Evolutionary conservation across 2,113 vertebrate genomes (phyloP).

Genomic region (Rousettus leschenaultii): DNA sequence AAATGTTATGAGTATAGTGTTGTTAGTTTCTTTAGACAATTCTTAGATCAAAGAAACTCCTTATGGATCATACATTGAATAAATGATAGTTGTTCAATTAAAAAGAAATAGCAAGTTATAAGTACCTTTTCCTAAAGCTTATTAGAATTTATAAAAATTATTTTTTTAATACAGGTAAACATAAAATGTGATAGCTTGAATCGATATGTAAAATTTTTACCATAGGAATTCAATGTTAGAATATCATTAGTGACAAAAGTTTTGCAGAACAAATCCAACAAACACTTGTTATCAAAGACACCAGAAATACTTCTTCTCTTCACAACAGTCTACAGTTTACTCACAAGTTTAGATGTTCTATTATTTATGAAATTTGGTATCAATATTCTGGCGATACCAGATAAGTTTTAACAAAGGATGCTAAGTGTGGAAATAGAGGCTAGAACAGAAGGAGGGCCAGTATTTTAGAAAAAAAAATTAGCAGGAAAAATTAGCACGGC

Average conservation of each 20-base stretch:
- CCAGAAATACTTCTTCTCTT: neutral
- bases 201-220: neutral
- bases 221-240: neutral
- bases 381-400: neutral
- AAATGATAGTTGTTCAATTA: neutral
- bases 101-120: neutral
- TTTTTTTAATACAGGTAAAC: neutral
- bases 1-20: neutral
- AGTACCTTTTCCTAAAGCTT: neutral
- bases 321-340: neutral
- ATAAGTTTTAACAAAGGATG: neutral
- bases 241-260: neutral
- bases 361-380: neutral
- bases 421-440: neutral
- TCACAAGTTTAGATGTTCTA: neutral
- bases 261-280: neutral
- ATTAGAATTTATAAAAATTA: neutral
- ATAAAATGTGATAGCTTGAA: neutral
- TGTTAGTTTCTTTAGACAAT: neutral
- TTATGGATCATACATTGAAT: neutral
- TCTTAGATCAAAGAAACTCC: neutral
- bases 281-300: neutral
- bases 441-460: neutral
- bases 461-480: neutral
- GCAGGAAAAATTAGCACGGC: neutral